Percentiles rank a stretch among this genome's conserved stretches.
Evolutionary conservation across 2,888 invertebrate species (phyloP).

Genomic region (Mythimna pallens): DNA sequence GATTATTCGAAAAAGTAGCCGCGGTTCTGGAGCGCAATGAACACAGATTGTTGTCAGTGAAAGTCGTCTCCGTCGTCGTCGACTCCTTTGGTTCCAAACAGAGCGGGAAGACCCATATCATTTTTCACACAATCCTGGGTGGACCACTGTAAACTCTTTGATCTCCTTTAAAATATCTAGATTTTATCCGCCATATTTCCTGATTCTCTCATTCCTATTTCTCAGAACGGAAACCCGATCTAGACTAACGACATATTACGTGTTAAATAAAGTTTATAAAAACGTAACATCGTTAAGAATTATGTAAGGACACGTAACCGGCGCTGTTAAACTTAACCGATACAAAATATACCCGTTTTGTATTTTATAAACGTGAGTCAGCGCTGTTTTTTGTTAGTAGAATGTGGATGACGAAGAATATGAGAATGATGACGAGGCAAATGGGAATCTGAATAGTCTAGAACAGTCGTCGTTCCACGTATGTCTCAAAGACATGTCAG

Average conservation of each 20-base stretch:
- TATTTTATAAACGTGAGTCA: conserved; percentile 3
- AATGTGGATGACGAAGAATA: neutral
- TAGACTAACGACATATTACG: conserved; percentile 35
- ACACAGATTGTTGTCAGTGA: too few relatives aligned
- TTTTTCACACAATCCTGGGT: neutral
- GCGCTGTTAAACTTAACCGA: conserved; percentile 26
- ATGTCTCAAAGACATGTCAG: too few relatives aligned
- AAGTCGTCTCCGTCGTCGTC: too few relatives aligned
- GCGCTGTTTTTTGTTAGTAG: neutral
- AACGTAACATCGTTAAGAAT: conserved; percentile 29
- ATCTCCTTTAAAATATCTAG: neutral
- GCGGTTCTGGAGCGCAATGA: too few relatives aligned
- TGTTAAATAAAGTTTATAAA: conserved; percentile 36
- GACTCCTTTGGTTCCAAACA: too few relatives aligned
- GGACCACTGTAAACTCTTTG: too few relatives aligned
- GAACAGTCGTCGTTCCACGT: neutral
- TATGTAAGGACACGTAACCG: conserved; percentile 45
- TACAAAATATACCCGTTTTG: conserved; percentile 7
- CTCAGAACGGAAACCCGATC: conserved; percentile 23
- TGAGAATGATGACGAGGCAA: neutral
- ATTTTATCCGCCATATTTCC: neutral
- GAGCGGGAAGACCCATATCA: neutral
- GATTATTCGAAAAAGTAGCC: too few relatives aligned
- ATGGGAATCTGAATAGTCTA: neutral
- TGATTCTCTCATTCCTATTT: neutral